These are phyloP conservation scores for Bovichtus variegatus DNA, from an alignment of 2,797 vertebrate genomes.

Conservation along the genomic window DNA sequence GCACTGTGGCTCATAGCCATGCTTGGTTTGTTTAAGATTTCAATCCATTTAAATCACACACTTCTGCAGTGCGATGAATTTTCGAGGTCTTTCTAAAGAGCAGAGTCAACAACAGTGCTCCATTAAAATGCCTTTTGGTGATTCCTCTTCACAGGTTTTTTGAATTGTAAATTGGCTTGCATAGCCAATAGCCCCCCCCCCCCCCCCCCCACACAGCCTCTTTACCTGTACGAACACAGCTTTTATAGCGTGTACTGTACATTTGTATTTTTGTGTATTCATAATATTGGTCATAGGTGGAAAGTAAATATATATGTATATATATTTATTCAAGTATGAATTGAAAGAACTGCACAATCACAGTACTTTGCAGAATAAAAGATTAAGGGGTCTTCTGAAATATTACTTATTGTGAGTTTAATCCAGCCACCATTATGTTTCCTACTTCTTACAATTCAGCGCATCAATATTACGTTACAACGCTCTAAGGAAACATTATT, in stretches of 20 bases:
- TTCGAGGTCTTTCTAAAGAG: slow-evolving; percentile 72
- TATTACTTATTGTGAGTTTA: neutral
- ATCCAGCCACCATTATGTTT: neutral
- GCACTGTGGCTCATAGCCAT: slow-evolving; percentile 59
- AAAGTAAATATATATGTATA: slow-evolving; percentile 9
- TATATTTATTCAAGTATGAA: neutral
- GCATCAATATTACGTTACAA: neutral
- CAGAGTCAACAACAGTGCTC: slow-evolving; percentile 73
- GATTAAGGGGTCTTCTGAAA: neutral
- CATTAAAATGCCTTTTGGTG: slow-evolving; percentile 78
- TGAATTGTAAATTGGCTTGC: slow-evolving; percentile 77
- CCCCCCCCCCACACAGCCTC: slow-evolving; percentile 6
- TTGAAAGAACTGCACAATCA: neutral
- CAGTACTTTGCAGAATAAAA: neutral
- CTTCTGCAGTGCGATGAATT: slow-evolving; percentile 73
- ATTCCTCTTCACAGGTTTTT: slow-evolving; percentile 67
- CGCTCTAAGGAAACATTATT: neutral
- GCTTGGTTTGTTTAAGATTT: slow-evolving; percentile 75
- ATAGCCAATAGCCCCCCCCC: neutral
- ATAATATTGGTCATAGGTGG: neutral
- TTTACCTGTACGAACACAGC: slow-evolving; percentile 38
- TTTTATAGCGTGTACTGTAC: slow-evolving; percentile 7
- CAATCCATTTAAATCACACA: slow-evolving; percentile 74
- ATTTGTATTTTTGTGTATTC: slow-evolving; percentile 6
- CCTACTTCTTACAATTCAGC: neutral